Conservation (phyloP, 2,797 vertebrate species). For the Furcifer pardalis region DNA sequence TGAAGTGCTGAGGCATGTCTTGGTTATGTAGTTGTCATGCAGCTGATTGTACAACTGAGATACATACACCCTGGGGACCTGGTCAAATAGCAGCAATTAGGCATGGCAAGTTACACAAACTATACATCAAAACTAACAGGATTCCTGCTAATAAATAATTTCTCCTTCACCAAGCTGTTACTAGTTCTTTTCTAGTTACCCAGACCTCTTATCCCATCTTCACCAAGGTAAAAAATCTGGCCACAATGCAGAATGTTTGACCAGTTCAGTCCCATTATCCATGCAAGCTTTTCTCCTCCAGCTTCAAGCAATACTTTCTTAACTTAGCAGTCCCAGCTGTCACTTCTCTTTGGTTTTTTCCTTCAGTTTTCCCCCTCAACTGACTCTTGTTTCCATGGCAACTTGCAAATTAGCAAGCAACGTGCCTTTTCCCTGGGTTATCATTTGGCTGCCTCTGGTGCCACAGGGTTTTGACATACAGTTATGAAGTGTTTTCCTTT, state of each 20-base stretch:
- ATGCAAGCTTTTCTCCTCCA: background rate
- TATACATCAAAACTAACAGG: too few species aligned
- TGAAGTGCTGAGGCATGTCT: too few species aligned
- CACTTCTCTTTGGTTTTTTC: background rate
- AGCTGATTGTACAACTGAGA: too few species aligned
- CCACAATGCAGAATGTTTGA: too few species aligned
- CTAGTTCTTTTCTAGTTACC: too few species aligned
- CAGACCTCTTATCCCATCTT: background rate
- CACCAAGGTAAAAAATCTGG: background rate
- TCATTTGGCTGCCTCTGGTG: background rate
- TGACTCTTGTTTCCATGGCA: conserved; percentile 1
- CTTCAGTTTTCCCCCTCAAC: background rate
- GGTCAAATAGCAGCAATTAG: too few species aligned
- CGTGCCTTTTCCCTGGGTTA: background rate
- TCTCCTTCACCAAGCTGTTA: too few species aligned
- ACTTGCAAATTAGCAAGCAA: background rate
- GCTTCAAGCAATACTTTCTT: background rate
- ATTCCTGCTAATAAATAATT: too few species aligned
- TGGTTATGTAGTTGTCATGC: too few species aligned
- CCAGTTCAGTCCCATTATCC: background rate
- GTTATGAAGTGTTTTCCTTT: background rate
- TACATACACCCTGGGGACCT: too few species aligned
- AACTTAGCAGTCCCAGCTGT: background rate
- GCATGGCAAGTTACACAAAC: too few species aligned
- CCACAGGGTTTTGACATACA: background rate